phyloP scores from a whole-genome alignment of 2,888 invertebrate species.

The Isotomurus palustris region DNA sequence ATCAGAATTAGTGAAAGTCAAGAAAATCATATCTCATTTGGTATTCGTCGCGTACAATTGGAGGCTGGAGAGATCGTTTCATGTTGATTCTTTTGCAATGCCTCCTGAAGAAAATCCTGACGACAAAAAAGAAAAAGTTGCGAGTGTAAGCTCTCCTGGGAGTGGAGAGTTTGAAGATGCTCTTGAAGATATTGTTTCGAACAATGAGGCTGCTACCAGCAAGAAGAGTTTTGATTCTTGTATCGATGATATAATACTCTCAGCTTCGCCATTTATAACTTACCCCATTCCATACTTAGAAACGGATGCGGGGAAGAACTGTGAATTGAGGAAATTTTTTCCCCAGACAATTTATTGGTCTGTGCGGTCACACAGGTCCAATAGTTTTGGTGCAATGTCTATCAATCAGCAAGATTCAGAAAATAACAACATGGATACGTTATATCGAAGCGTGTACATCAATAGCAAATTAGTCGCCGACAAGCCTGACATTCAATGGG shows the following conservation, averaged over 20 bases:
- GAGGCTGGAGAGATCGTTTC: constrained; percentile 83
- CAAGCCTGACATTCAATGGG: constrained; percentile 30
- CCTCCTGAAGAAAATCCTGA: constrained; percentile 59
- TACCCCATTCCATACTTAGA: constrained; percentile 83
- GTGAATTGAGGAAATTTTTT: constrained; percentile 67
- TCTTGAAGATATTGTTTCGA: constrained; percentile 26
- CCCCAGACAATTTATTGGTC: constrained; percentile 70
- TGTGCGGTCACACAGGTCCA: constrained; percentile 21
- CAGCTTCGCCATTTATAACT: constrained; percentile 80
- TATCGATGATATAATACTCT: constrained; percentile 67
- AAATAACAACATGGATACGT: constrained; percentile 16
- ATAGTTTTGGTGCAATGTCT: neutral
- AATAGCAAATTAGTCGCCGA: constrained; percentile 28
- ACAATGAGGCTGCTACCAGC: neutral
- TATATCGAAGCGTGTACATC: constrained; percentile 17
- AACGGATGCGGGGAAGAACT: constrained; percentile 73
- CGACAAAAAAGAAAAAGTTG: constrained; percentile 13
- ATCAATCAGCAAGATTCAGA: neutral
- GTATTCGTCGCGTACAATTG: constrained; percentile 84
- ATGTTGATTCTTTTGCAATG: constrained; percentile 78
- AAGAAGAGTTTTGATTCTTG: constrained; percentile 46
- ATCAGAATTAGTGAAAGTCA: constrained; percentile 72
- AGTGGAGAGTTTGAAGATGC: constrained; percentile 38
- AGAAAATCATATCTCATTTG: constrained; percentile 75
- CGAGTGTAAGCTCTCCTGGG: constrained; percentile 20